phyloP scores from a whole-genome alignment of 1,140 invertebrate genomes.

The Camponotus vicinus region DNA sequence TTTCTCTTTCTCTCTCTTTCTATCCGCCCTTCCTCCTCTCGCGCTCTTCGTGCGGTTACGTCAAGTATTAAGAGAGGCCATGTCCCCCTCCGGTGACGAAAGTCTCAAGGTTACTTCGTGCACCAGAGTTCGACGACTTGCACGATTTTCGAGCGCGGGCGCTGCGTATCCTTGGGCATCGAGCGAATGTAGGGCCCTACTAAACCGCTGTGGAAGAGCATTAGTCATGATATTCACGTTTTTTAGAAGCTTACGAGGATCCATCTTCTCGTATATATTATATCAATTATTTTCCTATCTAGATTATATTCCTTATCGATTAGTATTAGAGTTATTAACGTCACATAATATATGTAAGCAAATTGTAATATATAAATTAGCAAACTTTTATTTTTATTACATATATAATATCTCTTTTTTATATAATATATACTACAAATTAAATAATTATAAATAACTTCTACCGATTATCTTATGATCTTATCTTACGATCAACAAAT shows the following conservation, averaged over 20 bases:
- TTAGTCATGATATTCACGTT: neutral
- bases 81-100: constrained; percentile 71
- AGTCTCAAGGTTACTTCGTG: constrained; percentile 73
- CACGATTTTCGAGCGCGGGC: constrained; percentile 60
- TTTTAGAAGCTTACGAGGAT: neutral
- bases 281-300: neutral
- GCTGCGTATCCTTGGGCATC: neutral
- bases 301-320: neutral
- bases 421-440: neutral
- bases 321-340: neutral
- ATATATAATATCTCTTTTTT: neutral
- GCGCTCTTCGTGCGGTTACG: constrained; percentile 71
- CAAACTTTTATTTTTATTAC: neutral
- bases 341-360: neutral
- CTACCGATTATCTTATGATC: neutral
- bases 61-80: constrained; percentile 76
- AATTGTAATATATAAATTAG: neutral
- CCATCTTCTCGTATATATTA: neutral
- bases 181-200: constrained; percentile 4
- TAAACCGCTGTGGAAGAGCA: neutral
- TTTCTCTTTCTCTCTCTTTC: neutral
- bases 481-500: neutral
- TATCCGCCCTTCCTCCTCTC: constrained; percentile 38
- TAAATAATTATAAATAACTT: neutral
- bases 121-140: constrained; percentile 71